These are phyloP conservation scores for Himalopsyche tibetana DNA, from an alignment of 2,888 invertebrate genomes.

Conservation along the genomic window DNA sequence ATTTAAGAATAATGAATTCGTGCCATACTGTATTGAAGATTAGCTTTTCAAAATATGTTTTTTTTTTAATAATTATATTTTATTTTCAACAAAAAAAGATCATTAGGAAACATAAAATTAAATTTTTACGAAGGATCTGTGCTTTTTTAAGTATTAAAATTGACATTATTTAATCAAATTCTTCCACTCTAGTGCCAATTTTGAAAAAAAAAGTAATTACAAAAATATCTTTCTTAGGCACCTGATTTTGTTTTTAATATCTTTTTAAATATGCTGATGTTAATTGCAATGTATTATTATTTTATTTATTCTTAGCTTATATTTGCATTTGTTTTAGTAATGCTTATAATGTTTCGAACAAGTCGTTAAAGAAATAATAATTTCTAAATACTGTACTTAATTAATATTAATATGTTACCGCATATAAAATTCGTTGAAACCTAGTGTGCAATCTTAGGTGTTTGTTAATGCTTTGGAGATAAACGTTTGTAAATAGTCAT, in stretches of 20 bases:
- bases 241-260: neutral
- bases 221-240: neutral
- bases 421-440: too few species aligned
- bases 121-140: neutral
- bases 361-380: neutral
- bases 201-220: neutral
- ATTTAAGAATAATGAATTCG: too few species aligned
- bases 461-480: too few species aligned
- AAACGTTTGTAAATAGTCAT: too few species aligned
- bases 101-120: too few species aligned
- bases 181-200: slow-evolving; percentile 9
- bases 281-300: neutral
- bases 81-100: too few species aligned
- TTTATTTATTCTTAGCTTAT: neutral
- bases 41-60: too few species aligned
- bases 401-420: too few species aligned
- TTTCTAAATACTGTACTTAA: neutral
- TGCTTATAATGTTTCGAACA: neutral
- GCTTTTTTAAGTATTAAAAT: neutral
- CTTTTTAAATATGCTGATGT: neutral
- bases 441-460: too few species aligned
- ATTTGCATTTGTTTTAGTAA: neutral
- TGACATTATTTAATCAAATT: neutral
- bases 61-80: too few species aligned
- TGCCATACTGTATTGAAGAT: too few species aligned